A percentile compares a stretch with the other conserved stretches of the same genome.
Conservation (phyloP, 2,797 vertebrate genomes). For the Xenentodon cancila region DNA sequence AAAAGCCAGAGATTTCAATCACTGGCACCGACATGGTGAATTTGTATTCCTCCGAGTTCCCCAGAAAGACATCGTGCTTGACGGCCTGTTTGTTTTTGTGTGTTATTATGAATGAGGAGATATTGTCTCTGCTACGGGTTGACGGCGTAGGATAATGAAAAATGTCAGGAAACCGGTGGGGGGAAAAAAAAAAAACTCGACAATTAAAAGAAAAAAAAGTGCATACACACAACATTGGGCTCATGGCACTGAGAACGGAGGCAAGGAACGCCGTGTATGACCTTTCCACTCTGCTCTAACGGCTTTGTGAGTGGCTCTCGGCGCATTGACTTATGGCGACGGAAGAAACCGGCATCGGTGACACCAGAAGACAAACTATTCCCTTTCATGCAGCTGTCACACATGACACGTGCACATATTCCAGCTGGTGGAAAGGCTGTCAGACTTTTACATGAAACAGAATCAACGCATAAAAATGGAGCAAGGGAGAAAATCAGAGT, state of each 20-base stretch:
- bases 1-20: conserved; percentile 31
- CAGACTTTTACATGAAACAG: neutral
- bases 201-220: neutral
- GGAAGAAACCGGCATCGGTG: conserved; percentile 13
- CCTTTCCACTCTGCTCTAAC: conserved; percentile 6
- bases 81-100: conserved; percentile 29
- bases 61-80: conserved; percentile 28
- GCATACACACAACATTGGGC: neutral
- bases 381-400: conserved; percentile 17
- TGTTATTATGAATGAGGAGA: conserved; percentile 25
- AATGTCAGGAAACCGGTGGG: conserved; percentile 8
- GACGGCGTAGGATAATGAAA: conserved; percentile 20
- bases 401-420: conserved; percentile 3
- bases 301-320: conserved; percentile 7
- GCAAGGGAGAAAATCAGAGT: neutral
- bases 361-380: conserved; percentile 11
- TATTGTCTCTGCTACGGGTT: conserved; percentile 20
- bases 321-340: conserved; percentile 27
- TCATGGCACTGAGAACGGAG: neutral
- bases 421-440: conserved; percentile 8
- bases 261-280: neutral
- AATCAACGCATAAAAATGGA: neutral
- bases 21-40: conserved; percentile 35
- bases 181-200: neutral
- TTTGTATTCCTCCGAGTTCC: conserved; percentile 35